Conservation (phyloP, 2,113 vertebrate species). For the Catharus bicknelli region DNA sequence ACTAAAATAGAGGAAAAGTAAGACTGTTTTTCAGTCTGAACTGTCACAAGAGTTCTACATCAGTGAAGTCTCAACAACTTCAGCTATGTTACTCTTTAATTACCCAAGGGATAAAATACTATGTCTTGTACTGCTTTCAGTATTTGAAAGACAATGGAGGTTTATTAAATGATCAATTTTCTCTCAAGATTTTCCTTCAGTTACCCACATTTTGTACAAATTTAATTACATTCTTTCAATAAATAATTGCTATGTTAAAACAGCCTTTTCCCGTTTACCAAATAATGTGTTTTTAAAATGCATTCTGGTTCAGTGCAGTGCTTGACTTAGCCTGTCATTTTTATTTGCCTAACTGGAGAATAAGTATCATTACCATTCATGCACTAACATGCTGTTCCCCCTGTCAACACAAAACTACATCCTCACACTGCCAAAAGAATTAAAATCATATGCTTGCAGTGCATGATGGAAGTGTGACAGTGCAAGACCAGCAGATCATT, state of each 20-base stretch:
- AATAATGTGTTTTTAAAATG: neutral
- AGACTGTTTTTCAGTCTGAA: neutral
- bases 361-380: constrained; percentile 44
- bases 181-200: neutral
- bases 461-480: neutral
- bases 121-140: neutral
- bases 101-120: neutral
- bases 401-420: constrained; percentile 42
- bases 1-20: neutral
- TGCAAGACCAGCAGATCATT: neutral
- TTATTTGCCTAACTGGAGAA: constrained; percentile 36
- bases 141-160: neutral
- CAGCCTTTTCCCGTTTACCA: neutral
- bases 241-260: neutral
- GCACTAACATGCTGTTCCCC: neutral
- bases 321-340: constrained; percentile 34
- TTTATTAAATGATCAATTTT: neutral
- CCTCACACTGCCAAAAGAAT: constrained; percentile 4
- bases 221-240: neutral
- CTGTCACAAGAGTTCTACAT: neutral
- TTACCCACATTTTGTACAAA: neutral
- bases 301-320: neutral
- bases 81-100: neutral
- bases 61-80: neutral
- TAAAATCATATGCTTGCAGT: neutral